Base-by-base conservation (phyloP, 2,797 vertebrate genomes). In the Gambelia wislizenii region DNA sequence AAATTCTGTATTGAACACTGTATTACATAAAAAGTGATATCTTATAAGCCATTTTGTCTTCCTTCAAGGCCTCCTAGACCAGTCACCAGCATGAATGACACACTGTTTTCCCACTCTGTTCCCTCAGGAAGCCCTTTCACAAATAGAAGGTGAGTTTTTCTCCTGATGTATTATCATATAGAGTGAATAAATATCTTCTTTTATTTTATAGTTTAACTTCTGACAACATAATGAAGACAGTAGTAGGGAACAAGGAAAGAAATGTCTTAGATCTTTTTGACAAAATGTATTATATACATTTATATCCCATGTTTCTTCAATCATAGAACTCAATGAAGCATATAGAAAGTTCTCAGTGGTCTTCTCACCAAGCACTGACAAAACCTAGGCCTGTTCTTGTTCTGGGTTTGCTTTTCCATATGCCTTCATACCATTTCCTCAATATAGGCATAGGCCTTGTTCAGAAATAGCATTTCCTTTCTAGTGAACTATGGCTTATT, bases 111-210 rank as follows among this genome's bases (percentile, higher is more conserved):
- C 93, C 98, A 99, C 97, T 98, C 99, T 91, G 99, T 99, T 96
- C 99, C 98, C 96, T 98, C 98, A 98, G 98, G 99, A 98, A 99
- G 98, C 93, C 98, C 99, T 90, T 99, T 98, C 96, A 98, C 98
- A 96, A 99, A 98, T 96, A 98, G 98, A 98, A 98, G 98, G 99
- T 99, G 97, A 98, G 98, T 98, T 88, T 61, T 70, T 88, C 25
- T 22, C 54, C 69, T 87, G 5, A 42, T 44, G 85, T 59, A 2
- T 54, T 47, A 81, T 84, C 36, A 92, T 77, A 12, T 1, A 7
- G 14, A 92, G 30, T 39, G 42, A 54, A 44, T 54, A 82, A 83
- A 54, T 18, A 18, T 25, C 47, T 82, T 27, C 5, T 86, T 85
- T 85, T 79, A 72, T 81, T 85, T 56, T 85, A 33, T 16, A 54